Base-by-base conservation (phyloP, 2,888 invertebrate genomes). In the Buathra laborator region DNA sequence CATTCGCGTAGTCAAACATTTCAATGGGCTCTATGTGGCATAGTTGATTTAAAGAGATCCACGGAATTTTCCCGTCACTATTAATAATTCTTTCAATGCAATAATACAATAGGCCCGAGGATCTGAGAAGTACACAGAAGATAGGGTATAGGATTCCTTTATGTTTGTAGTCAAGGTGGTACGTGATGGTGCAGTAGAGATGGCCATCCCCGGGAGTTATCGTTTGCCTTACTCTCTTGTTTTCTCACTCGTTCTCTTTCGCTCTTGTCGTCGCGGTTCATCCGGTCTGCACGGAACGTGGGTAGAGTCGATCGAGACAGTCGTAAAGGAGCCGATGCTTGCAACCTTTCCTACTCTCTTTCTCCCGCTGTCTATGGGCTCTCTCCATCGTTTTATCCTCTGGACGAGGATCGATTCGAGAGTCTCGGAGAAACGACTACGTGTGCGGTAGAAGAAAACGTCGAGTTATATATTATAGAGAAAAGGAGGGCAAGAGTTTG, bases 361-460 rank as follows among this genome's bases (percentile, higher is more conserved):
- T 66, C 66, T 46, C 9, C 9, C 44, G 10, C 78, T 44, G 75
- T 48, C 59, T 59, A 64, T 16, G 43, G 37, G 74, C 53, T 56
- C 76, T 81, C 75, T 77, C 81, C 68, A 77, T 84, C 81, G 85
- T 82, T 85, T 85, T 79, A 85, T 82, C 82, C 85, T 67, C 76
- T 37, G 66, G 82, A 80, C 85, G 76, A 76, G 85, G 85, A 85
- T 85, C 85, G 85, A 85, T 85, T 85, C 71, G 79, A 80, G 76
- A 74, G 82, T 67, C 76, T 72, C 64, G 75, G 66, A 75, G 85
- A 79, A 79, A 82, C 71, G 82, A 79, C 79, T 82, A 85, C 85
- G 85, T 85, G 85, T 85, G 85, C 82, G 82, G 85, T 85, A 53
- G 85, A 80, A 82, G 82, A 85, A 82, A 85, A 79, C 79, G 82